Conservation (phyloP, 2,888 invertebrate species). For the Sarcophaga rosellei region DNA sequence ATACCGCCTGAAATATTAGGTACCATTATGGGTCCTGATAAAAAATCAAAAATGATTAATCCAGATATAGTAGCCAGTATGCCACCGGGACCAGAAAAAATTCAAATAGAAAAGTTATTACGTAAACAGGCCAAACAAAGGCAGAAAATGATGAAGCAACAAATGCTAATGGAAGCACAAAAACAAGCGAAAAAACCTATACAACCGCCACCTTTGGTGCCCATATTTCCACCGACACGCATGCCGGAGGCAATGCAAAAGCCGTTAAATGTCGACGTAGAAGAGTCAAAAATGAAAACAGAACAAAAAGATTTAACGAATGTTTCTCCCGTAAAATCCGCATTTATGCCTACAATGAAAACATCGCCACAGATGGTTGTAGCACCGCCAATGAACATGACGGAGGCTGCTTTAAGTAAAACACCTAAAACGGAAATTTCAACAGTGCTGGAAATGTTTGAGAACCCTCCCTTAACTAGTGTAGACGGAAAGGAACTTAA, state of each 20-base stretch:
- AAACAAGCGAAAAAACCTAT: conserved; percentile 44
- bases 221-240: conserved; percentile 41
- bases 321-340: conserved; percentile 35
- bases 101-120: conserved; percentile 73
- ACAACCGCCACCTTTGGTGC: conserved; percentile 50
- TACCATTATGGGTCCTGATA: conserved; percentile 61
- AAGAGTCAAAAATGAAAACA: conserved; percentile 34
- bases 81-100: conserved; percentile 68
- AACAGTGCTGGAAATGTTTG: conserved; percentile 6
- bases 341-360: conserved; percentile 16
- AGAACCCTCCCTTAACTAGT: background rate
- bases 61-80: conserved; percentile 53
- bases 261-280: conserved; percentile 36
- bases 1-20: conserved; percentile 52
- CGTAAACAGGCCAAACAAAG: conserved; percentile 75
- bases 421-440: conserved; percentile 6
- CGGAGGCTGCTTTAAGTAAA: conserved; percentile 35
- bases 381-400: background rate
- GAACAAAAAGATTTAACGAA: conserved; percentile 27
- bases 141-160: conserved; percentile 72
- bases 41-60: conserved; percentile 63
- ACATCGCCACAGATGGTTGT: background rate
- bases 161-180: conserved; percentile 55
- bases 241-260: conserved; percentile 34
- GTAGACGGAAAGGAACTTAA: conserved; percentile 77